Evolutionary conservation across 2,888 invertebrate genomes (phyloP), one percentile per base, ranked within the genome.

Genomic region (Sisyra nigra): DNA sequence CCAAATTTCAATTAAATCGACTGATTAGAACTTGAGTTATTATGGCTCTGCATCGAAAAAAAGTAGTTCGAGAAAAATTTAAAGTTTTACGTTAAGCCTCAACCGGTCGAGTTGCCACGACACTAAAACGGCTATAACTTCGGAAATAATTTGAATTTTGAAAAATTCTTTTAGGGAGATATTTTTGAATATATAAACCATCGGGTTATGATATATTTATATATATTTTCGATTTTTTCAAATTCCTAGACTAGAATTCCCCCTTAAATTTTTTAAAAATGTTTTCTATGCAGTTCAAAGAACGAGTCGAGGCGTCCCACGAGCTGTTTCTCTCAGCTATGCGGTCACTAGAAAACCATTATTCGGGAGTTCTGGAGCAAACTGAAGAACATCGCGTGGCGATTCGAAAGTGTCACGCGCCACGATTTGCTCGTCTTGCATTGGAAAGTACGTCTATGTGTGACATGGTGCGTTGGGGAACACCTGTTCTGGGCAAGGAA

Each of bases 401-500:
- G 15, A 78, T 86, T 32, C 66, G 85, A 44, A 87, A 85, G 59
- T 72, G 73, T 57, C 71, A 83, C 56, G 86, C 88, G 0, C 91
- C 89, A 0, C 69, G 75, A 42, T 74, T 89, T 46, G 88, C 91
- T 1, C 72, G 83, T 33, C 64, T 87, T 9, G 83, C 85, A 2
- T 64, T 91, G 18, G 88, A 89, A 57, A 83, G 84, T 48, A 84
- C 83, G 0, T 87, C 87, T 0, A 73, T 88, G 58, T 79, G 78
- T 48, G 88, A 89, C 57, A 66, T 78, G 44, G 71, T 87, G 1
- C 68, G 78, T 52, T 77, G 77, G 58, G 88, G 88, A 46, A 70
- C 72, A 48, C 80, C 80, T 0, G 70, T 74, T 48, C 65, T 74
- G 38, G 73, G 72, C 0, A 66, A 72, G 45, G 80, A 80, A 59